Conservation (phyloP, 2,888 invertebrate genomes). For the Parapristionchus giblindavisi region DNA sequence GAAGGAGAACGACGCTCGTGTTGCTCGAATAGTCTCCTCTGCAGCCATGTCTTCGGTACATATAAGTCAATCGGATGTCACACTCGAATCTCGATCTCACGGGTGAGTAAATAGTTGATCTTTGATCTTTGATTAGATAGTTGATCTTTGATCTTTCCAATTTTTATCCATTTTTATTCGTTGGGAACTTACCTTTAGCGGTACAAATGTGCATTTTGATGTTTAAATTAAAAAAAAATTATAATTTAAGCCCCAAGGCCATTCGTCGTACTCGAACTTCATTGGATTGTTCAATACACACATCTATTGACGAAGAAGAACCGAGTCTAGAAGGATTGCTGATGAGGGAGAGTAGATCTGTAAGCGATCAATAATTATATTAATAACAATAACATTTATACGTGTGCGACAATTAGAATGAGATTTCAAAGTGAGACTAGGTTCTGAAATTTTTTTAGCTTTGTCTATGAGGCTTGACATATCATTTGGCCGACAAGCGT, state of each 20-base stretch:
- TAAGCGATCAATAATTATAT: too few species aligned
- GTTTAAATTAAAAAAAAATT: neutral
- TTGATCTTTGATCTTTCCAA: too few species aligned
- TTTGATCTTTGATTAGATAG: too few species aligned
- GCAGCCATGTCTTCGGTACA: conserved; percentile 7
- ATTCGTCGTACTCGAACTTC: conserved; percentile 15
- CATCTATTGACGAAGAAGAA: conserved; percentile 1
- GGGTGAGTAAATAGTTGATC: too few species aligned
- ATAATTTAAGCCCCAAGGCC: neutral
- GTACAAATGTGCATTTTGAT: neutral
- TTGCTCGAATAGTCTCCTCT: neutral
- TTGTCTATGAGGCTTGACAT: too few species aligned
- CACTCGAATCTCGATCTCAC: too few species aligned
- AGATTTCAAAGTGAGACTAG: too few species aligned
- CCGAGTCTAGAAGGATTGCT: conserved; percentile 5
- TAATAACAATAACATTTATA: too few species aligned
- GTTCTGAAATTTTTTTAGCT: neutral
- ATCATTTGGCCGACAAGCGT: too few species aligned
- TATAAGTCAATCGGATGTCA: conserved; percentile 12
- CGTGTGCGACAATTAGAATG: too few species aligned
- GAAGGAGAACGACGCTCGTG: conserved; percentile 27
- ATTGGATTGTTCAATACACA: too few species aligned
- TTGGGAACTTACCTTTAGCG: neutral
- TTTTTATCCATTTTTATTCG: too few species aligned
- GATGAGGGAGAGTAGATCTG: conserved; percentile 29